A percentile compares a stretch with the other conserved stretches of the same genome.
Conservation (phyloP, 2,113 vertebrate species). For the Planiliza haematocheilus region DNA sequence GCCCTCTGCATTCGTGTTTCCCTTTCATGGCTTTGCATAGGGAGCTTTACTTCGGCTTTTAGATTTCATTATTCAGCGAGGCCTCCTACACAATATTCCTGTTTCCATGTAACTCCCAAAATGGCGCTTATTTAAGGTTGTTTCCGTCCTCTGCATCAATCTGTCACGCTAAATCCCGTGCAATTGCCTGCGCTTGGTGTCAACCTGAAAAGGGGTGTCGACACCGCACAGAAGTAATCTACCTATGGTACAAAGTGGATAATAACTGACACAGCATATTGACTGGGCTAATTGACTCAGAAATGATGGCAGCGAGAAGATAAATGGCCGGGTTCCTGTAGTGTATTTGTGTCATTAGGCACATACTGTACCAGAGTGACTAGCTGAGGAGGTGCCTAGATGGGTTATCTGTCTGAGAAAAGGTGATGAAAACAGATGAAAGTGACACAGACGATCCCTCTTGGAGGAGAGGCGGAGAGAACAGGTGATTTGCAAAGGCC, state of each 20-base stretch:
- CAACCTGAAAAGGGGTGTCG: constrained; percentile 36
- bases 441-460: constrained; percentile 8
- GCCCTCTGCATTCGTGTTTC: constrained; percentile 58
- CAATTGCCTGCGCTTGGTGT: constrained; percentile 32
- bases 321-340: constrained; percentile 38
- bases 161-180: constrained; percentile 30
- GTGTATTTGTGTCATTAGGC: constrained; percentile 60
- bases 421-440: constrained; percentile 56
- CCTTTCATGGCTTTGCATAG: constrained; percentile 52
- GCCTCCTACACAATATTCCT: constrained; percentile 30
- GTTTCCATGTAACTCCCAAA: constrained; percentile 13
- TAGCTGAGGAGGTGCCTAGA: constrained; percentile 43
- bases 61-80: constrained; percentile 30
- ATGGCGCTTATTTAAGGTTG: constrained; percentile 17
- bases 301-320: constrained; percentile 57
- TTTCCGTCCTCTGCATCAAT: constrained; percentile 37
- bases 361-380: constrained; percentile 37
- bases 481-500: constrained; percentile 12
- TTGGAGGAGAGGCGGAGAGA: neutral
- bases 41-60: constrained; percentile 29
- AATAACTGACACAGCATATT: constrained; percentile 70
- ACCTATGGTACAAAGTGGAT: constrained; percentile 48
- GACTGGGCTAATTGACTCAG: constrained; percentile 67
- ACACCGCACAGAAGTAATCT: constrained; percentile 44
- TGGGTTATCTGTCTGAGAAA: constrained; percentile 43